Evolutionary conservation across 2,113 vertebrate genomes (phyloP).

Genomic region (Peromyscus leucopus): DNA sequence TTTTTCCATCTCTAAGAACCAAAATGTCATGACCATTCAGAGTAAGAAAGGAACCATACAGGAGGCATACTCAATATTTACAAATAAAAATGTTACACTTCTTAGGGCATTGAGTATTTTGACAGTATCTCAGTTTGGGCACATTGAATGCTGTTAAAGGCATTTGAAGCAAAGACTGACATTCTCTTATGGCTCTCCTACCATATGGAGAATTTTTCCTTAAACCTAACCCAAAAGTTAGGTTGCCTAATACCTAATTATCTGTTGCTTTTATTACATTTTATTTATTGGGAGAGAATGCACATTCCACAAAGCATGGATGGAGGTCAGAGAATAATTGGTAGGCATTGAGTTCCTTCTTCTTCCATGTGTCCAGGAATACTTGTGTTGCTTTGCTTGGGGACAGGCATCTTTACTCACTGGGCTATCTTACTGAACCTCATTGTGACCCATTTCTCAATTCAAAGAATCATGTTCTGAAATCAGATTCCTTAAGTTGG

Average conservation of each 20-base stretch:
- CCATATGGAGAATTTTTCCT: constrained; percentile 13
- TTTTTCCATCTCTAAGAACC: not conserved
- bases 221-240: not conserved
- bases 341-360: not conserved
- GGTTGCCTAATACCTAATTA: not conserved
- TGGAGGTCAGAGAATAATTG: not conserved
- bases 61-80: not conserved
- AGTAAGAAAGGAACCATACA: constrained; percentile 27
- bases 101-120: constrained; percentile 39
- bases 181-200: constrained; percentile 36
- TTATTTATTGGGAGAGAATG: too few species aligned
- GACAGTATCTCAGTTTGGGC: constrained; percentile 47
- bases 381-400: too few species aligned
- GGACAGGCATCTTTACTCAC: not conserved
- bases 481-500: not conserved
- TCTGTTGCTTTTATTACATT: not conserved
- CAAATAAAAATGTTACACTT: constrained; percentile 46
- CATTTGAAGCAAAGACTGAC: constrained; percentile 54
- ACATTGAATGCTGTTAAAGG: constrained; percentile 7
- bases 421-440: too few species aligned
- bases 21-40: not conserved
- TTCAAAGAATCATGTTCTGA: not conserved
- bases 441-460: not conserved
- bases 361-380: not conserved
- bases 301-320: not conserved